Base-by-base conservation (phyloP, 1,140 invertebrate genomes). In the Dufourea novaeangliae region DNA sequence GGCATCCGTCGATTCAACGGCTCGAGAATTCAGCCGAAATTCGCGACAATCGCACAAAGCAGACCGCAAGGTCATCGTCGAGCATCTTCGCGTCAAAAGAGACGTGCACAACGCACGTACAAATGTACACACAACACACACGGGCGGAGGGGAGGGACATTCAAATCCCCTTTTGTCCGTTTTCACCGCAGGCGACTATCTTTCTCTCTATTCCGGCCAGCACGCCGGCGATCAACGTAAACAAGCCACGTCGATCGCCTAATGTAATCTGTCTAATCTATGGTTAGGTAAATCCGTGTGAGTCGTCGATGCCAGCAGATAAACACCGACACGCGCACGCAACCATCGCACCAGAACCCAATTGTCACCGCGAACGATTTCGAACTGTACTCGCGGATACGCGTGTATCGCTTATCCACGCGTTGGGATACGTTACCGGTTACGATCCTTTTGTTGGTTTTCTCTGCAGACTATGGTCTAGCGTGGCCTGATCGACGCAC, bases 221-320 rank as follows among this genome's bases (percentile, higher is more conserved):
- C 17, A 37, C 34, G 1, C 54, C 17, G 54, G 22, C 59, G 50
- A 61, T 57, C 79, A 22, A 20, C 67, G 46, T 50, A 70, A 74
- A 71, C 66, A 83, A 54, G 62, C 46, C 10, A 27, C 34, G 46
- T 52, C 68, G 50, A 69, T 67, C 32, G 52, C 34, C 41, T 6
- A 75, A 85, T 70, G 80, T 86, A 86, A 85, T 85, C 83, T 56
- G 27, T n/a, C 80, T 82, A 82, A 82, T 83, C 84, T 85, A 68
- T 20, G 50, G 22, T 46, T 34, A 6, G 29, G 22, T 84, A 52
- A 73, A 3, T 44, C 69, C 12, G 39, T 14, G 25, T 5, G 34
- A 37, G 34, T 37, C 8, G 8, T 3, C 34, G 17, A 52, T 39
- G 27, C 41, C n/a, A 41, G 17, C 32, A 59, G 59, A 68, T 44